Conservation (phyloP, 2,888 invertebrate species). For the Plagodis pulveraria region DNA sequence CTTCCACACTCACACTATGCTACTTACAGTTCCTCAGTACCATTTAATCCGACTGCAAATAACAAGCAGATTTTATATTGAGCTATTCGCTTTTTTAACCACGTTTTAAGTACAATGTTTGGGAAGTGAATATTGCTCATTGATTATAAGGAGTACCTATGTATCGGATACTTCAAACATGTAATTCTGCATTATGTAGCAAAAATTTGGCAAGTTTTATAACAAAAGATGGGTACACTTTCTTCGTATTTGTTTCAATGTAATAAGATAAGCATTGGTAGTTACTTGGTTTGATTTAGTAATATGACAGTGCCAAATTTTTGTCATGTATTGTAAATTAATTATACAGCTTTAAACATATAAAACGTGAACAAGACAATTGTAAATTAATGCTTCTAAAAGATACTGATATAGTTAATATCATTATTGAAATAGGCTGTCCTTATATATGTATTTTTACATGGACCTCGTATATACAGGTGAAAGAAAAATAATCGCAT, state of each 20-base stretch:
- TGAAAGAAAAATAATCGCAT: no score
- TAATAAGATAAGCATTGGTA: background rate
- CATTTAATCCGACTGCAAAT: constrained; percentile 74
- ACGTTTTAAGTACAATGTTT: constrained; percentile 45
- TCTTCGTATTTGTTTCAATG: no score
- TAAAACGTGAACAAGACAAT: constrained; percentile 2
- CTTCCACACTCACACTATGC: constrained; percentile 59
- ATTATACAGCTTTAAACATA: constrained; percentile 9
- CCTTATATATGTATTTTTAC: background rate
- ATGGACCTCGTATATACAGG: background rate
- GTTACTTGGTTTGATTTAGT: no score
- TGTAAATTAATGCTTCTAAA: constrained; percentile 8
- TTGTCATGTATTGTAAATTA: constrained; percentile 8
- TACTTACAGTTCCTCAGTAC: constrained; percentile 66
- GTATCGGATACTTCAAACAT: background rate
- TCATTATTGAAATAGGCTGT: background rate
- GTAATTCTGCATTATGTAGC: constrained; percentile 6
- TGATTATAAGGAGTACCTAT: constrained; percentile 27
- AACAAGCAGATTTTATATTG: constrained; percentile 64
- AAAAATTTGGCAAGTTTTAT: constrained; percentile 7
- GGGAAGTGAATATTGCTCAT: constrained; percentile 47
- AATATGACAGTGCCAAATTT: constrained; percentile 3
- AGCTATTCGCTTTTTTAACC: constrained; percentile 74
- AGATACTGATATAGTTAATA: background rate
- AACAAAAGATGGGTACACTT: no score